These are phyloP conservation scores for Cyanoliseus patagonus DNA, from an alignment of 2,113 vertebrate genomes.

Conservation along the genomic window DNA sequence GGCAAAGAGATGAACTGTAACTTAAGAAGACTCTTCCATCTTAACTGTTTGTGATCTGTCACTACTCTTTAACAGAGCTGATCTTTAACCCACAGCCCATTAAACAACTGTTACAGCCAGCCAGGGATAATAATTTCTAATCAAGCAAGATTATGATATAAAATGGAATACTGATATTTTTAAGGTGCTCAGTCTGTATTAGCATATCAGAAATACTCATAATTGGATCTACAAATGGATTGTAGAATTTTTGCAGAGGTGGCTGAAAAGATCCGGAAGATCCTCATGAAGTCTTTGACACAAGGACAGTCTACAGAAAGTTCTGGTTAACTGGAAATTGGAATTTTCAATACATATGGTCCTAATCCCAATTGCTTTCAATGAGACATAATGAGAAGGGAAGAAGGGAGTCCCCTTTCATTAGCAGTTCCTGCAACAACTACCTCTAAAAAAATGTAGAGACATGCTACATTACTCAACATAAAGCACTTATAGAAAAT, in stretches of 20 bases:
- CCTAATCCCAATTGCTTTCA: not conserved
- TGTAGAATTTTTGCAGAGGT: not conserved
- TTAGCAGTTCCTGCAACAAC: not conserved
- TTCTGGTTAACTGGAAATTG: not conserved
- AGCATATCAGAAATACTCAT: not conserved
- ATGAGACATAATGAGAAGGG: not conserved
- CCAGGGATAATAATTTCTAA: not conserved
- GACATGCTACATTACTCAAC: not conserved
- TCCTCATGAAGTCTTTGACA: not conserved
- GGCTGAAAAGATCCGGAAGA: not conserved
- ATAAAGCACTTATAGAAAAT: not conserved
- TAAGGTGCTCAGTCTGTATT: not conserved
- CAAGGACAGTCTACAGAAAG: not conserved
- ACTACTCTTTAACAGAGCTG: not conserved
- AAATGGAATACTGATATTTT: not conserved
- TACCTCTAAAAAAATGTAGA: not conserved
- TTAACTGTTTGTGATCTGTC: not conserved
- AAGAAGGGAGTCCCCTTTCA: not conserved
- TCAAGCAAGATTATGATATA: not conserved
- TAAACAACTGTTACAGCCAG: not conserved
- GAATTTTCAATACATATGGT: not conserved
- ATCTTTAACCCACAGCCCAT: not conserved
- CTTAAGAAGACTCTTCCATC: not conserved
- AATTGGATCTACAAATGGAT: not conserved
- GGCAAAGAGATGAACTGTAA: not conserved